Percentiles rank a stretch among this genome's conserved stretches.
Conservation (phyloP, 2,888 invertebrate species). For the Hyalella azteca region DNA sequence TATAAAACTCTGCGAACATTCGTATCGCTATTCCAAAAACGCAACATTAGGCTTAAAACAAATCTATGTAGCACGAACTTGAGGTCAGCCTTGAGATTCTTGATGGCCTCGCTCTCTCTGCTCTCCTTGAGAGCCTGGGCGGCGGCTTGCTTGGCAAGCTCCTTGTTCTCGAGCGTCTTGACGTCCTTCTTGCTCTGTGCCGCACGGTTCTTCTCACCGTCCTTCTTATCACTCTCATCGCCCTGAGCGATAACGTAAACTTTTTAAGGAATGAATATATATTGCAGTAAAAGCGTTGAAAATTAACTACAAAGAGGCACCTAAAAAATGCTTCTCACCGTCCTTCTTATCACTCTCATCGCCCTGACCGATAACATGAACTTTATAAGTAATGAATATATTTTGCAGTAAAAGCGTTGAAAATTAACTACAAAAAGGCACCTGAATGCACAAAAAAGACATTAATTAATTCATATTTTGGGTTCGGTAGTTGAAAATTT, state of each 20-base stretch:
- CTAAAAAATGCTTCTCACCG: slow-evolving; percentile 71
- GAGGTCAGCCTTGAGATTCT: slow-evolving; percentile 87
- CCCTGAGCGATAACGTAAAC: slow-evolving; percentile 51
- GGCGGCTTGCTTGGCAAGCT: slow-evolving; percentile 65
- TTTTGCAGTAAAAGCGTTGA: no score
- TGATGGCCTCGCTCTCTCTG: slow-evolving; percentile 74
- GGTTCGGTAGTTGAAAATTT: no score
- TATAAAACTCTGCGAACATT: no score
- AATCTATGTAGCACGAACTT: slow-evolving; percentile 79
- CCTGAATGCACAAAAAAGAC: no score
- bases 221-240: slow-evolving; percentile 57
- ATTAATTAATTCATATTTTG: no score
- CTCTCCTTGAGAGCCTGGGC: slow-evolving; percentile 67
- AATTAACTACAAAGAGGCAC: no score
- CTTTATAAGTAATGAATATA: no score
- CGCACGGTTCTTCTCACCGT: slow-evolving; percentile 66
- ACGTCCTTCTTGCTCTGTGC: slow-evolving; percentile 65
- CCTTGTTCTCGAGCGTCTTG: slow-evolving; percentile 62
- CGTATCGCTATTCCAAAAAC: no score
- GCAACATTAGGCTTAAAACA: no score
- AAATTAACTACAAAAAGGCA: no score
- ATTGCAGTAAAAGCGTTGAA: no score
- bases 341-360: slow-evolving; percentile 58
- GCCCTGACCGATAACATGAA: slow-evolving; percentile 49
- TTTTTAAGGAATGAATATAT: no score